Percentiles rank a stretch among this genome's conserved stretches.
These are phyloP conservation scores for Lysandra bellargus DNA, from an alignment of 2,888 invertebrate species.

Conservation along the genomic window DNA sequence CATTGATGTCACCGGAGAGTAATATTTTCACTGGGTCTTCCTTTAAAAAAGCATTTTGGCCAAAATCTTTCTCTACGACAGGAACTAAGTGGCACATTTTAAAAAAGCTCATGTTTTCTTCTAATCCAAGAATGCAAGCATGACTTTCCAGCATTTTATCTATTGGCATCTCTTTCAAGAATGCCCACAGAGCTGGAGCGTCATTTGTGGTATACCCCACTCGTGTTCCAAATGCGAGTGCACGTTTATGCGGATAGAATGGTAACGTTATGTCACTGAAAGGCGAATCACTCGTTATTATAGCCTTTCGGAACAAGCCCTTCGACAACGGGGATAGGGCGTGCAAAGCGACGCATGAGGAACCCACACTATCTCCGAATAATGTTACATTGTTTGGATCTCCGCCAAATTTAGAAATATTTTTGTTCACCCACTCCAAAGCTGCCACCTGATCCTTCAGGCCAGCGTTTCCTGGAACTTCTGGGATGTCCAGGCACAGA, in stretches of 20 bases:
- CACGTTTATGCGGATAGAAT: constrained; percentile 49
- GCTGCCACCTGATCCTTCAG: constrained; percentile 60
- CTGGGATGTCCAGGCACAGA: constrained; percentile 52
- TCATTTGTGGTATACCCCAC: constrained; percentile 52
- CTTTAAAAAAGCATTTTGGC: constrained; percentile 50
- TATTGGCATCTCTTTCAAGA: constrained; percentile 50
- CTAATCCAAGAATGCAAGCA: constrained; percentile 49
- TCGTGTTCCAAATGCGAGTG: constrained; percentile 52
- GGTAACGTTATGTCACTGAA: constrained; percentile 53
- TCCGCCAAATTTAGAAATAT: constrained; percentile 58
- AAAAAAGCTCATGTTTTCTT: constrained; percentile 44
- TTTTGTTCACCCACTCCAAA: constrained; percentile 53
- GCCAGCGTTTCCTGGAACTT: constrained; percentile 59
- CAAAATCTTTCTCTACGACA: constrained; percentile 58
- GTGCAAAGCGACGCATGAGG: constrained; percentile 48
- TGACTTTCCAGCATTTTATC: constrained; percentile 48
- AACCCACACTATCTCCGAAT: constrained; percentile 56
- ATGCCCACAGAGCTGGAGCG: constrained; percentile 50
- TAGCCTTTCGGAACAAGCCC: constrained; percentile 64
- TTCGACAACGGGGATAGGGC: constrained; percentile 58
- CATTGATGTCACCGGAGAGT: constrained; percentile 67
- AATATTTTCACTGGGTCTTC: constrained; percentile 48
- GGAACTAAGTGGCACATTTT: constrained; percentile 55
- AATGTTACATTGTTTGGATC: constrained; percentile 60
- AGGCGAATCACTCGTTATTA: constrained; percentile 84